Evolutionary conservation across 2,113 vertebrate genomes (phyloP).

Genomic region (Arizona elegans): DNA sequence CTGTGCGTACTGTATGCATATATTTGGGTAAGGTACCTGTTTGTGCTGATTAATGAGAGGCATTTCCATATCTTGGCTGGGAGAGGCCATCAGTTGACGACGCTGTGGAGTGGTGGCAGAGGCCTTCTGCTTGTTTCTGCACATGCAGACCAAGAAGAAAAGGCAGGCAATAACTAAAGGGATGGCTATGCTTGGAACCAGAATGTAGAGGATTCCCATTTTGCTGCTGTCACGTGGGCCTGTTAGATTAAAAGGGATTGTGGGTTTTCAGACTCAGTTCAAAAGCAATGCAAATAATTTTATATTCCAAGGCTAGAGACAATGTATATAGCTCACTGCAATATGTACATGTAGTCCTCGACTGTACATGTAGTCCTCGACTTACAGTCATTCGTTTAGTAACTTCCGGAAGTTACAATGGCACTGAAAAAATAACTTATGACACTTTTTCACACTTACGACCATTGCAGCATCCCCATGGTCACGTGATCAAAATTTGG

Average conservation of each 20-base stretch:
- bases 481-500: not conserved
- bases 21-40: slow-evolving; percentile 73
- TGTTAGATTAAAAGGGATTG: slow-evolving; percentile 53
- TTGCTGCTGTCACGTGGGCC: slow-evolving; percentile 84
- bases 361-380: not conserved
- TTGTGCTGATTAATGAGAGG: slow-evolving; percentile 89
- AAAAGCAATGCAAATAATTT: not conserved
- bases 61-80: slow-evolving; percentile 92
- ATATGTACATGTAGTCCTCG: not conserved
- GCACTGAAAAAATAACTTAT: not conserved
- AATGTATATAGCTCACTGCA: not conserved
- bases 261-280: not conserved
- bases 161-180: slow-evolving; percentile 91
- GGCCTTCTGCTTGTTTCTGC: slow-evolving; percentile 91
- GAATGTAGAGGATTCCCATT: slow-evolving; percentile 94
- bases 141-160: slow-evolving; percentile 94
- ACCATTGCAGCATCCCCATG: not conserved
- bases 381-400: not conserved
- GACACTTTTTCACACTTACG: not conserved
- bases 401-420: not conserved
- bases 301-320: not conserved
- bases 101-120: slow-evolving; percentile 78
- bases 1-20: not conserved
- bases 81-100: slow-evolving; percentile 81
- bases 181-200: slow-evolving; percentile 92